phyloP scores from a whole-genome alignment of 1,140 invertebrate genomes.

The Cryptotermes secundus region DNA sequence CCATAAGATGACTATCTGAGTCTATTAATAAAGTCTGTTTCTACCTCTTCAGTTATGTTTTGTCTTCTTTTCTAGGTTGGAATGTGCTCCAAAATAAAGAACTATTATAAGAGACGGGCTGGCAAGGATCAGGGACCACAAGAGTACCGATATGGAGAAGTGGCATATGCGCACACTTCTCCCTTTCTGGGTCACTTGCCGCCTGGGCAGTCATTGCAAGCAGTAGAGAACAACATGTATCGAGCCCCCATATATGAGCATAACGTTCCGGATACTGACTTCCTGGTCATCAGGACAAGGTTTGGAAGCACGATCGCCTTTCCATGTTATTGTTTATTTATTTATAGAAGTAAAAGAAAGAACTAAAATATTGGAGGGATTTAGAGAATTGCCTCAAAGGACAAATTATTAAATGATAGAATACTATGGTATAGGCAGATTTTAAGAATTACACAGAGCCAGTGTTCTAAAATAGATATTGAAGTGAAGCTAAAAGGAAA shows the following conservation, averaged over 20 bases:
- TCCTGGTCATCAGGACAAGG: constrained; percentile 89
- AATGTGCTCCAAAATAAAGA: constrained; percentile 99
- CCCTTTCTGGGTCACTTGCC: constrained; percentile 93
- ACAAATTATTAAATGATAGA: too few species aligned
- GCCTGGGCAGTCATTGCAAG: constrained; percentile 90
- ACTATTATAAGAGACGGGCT: constrained; percentile 95
- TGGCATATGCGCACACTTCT: constrained; percentile 93
- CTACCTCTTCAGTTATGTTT: background rate
- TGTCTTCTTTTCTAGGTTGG: constrained; percentile 65
- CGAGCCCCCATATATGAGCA: constrained; percentile 94
- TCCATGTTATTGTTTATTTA: too few species aligned
- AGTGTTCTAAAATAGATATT: too few species aligned
- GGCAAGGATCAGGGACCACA: constrained; percentile 90
- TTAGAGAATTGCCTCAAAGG: too few species aligned
- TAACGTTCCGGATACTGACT: constrained; percentile 78
- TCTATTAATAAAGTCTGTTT: too few species aligned
- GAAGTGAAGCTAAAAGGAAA: too few species aligned
- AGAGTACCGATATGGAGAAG: constrained; percentile 89
- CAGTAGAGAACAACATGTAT: constrained; percentile 95
- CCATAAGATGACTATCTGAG: too few species aligned
- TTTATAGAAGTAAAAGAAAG: too few species aligned
- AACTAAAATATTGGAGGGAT: too few species aligned
- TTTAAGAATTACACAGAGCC: too few species aligned
- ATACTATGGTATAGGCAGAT: too few species aligned
- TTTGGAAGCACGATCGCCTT: constrained; percentile 45